Base-by-base conservation (phyloP, 2,113 vertebrate genomes). In the Pungitius pungitius region DNA sequence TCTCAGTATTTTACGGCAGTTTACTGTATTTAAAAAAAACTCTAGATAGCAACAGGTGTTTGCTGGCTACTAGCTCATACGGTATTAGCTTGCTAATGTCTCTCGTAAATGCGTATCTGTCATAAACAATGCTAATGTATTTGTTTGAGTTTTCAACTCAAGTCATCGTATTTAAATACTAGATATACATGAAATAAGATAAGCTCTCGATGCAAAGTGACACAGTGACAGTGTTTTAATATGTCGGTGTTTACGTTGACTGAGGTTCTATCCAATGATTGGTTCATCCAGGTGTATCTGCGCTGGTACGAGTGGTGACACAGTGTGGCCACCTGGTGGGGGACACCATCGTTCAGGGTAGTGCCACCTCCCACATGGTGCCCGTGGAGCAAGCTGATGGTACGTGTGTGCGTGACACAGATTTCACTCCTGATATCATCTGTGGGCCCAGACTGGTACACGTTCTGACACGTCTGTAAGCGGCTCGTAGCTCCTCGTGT, bases 251-350 rank as follows among this genome's bases (percentile, higher is more conserved):
- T 18, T 14, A 6, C 30, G n/a, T 42, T 67, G 10, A 26, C 33
- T 40, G 10, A 26, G 33, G 24, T 35, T 35, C 15, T 40, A 3
- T 54, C 8, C 3, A 22, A 30, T 69, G 0, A 27, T 40, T 20
- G 47, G 6, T 71, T 42, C 18, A 2, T 47, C 11, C 37, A 98
- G 98, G 90, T 2, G 42, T 95, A 62, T 90, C 93, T n/a, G 90
- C 91, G 52, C 82, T 99, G 81, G 89, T 98, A 49, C 93, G 94
- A 58, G 93, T 92, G 0, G 87, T 98, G 69, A 93, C 95, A 68
- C 95, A 95, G 81, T 95, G 96, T 7, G 94, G 94, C 77, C 96
- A 98, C 93, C 87, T 97, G 79, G 90, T 97, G 82, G 94, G 96
- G 0, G 96, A 99, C 87, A 94, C 95, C 80, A 95, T 99, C 11